Evolutionary conservation across 35 echinoderm and acorn worm species (phyloP).

Genomic region (Chiridota heheva): DNA sequence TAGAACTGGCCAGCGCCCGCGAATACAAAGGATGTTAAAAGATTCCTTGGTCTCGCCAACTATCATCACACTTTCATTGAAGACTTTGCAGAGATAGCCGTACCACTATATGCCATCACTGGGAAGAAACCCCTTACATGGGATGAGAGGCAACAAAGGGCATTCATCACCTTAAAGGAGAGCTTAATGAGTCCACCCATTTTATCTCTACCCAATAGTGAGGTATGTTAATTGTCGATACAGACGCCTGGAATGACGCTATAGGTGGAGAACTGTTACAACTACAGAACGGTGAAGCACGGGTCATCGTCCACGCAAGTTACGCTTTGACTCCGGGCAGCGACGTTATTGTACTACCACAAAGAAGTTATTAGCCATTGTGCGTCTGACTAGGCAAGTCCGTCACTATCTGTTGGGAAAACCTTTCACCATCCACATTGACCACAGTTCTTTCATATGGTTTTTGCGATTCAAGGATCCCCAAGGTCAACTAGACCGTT

Average conservation of each 20-base stretch:
- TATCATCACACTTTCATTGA: slow-evolving; percentile 49
- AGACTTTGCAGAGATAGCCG: slow-evolving; percentile 11
- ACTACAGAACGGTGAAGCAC: slow-evolving; percentile 33
- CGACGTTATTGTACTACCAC: slow-evolving; percentile 44
- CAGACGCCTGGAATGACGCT: slow-evolving; percentile 27
- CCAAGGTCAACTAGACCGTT: slow-evolving; percentile 40
- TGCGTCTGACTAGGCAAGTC: slow-evolving; percentile 29
- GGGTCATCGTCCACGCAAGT: slow-evolving; percentile 50
- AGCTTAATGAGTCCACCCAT: slow-evolving; percentile 10
- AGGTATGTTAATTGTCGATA: slow-evolving; percentile 41
- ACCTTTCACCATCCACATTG: slow-evolving; percentile 35
- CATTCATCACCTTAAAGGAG: slow-evolving; percentile 22
- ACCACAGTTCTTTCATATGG: slow-evolving; percentile 58
- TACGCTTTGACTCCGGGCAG: slow-evolving; percentile 21
- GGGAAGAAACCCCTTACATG: slow-evolving; percentile 26
- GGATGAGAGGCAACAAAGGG: slow-evolving; percentile 1
- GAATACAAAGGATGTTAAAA: slow-evolving; percentile 26
- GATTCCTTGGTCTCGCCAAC: slow-evolving; percentile 42
- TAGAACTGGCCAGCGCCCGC: slow-evolving; percentile 32
- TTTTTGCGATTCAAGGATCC: slow-evolving; percentile 43
- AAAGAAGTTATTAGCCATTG: slow-evolving; percentile 50
- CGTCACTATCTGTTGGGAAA: slow-evolving; percentile 46
- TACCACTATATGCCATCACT: slow-evolving; percentile 33
- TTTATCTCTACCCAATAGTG: slow-evolving; percentile 15
- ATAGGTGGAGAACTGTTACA: slow-evolving; percentile 41